Conservation (phyloP, 1,140 invertebrate species). For the Brachionus calyciflorus region DNA sequence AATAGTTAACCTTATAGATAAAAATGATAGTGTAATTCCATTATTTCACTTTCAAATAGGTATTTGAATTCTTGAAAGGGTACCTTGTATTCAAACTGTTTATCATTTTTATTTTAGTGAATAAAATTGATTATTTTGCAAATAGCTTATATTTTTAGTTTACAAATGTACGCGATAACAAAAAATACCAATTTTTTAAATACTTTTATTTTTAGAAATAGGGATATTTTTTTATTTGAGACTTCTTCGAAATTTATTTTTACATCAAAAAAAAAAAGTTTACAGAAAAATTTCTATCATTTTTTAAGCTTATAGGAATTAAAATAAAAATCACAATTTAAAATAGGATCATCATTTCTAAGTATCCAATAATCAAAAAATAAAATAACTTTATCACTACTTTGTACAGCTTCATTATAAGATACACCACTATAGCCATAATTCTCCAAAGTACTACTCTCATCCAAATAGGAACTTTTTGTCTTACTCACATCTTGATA, state of each 20-base stretch:
- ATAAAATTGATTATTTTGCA: no score
- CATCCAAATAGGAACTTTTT: conserved; percentile 15
- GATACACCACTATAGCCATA: conserved; percentile 17
- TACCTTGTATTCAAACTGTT: no score
- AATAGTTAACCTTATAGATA: no score
- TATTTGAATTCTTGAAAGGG: no score
- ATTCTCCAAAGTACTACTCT: background rate
- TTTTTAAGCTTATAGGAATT: conserved; percentile 42
- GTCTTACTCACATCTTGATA: background rate
- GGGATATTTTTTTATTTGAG: background rate
- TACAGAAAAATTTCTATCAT: background rate
- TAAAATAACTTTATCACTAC: background rate
- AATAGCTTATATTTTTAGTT: no score
- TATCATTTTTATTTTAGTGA: no score
- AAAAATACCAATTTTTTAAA: no score
- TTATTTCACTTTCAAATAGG: no score
- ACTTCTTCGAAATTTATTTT: background rate
- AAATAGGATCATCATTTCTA: conserved; percentile 31
- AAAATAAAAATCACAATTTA: conserved; percentile 47
- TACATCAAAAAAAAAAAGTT: background rate
- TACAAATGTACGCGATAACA: no score
- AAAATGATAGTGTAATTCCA: no score
- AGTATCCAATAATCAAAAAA: conserved; percentile 36
- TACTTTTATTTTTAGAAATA: no score
- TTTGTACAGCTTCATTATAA: background rate